Conservation (phyloP, 2,888 invertebrate species). For the Apamea crenata region DNA sequence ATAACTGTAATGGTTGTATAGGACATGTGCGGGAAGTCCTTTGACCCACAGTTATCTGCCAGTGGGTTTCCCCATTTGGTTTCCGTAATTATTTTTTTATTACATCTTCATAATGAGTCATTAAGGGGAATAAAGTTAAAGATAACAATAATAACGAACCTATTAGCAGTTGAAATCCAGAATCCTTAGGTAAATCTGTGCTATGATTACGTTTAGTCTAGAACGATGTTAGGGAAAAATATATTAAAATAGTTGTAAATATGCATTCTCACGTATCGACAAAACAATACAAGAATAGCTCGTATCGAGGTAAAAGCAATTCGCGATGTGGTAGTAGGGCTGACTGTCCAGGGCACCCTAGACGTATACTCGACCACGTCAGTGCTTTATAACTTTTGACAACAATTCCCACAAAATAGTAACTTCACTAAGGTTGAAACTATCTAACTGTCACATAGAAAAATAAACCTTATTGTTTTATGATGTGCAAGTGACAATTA, state of each 20-base stretch:
- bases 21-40: constrained; percentile 7
- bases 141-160: no score
- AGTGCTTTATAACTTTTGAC: not conserved
- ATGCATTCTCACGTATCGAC: not conserved
- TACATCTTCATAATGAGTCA: not conserved
- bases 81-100: not conserved
- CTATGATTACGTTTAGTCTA: not conserved
- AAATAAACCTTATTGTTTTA: not conserved
- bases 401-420: no score
- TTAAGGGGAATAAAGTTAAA: not conserved
- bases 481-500: not conserved
- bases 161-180: not conserved
- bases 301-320: not conserved
- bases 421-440: not conserved
- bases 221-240: not conserved
- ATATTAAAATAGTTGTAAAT: not conserved
- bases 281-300: not conserved
- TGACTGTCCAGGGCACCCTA: no score
- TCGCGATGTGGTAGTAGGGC: no score
- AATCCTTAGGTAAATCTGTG: not conserved
- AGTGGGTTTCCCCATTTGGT: constrained; percentile 12
- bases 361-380: not conserved
- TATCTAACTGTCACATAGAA: not conserved
- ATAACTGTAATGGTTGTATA: constrained; percentile 12
- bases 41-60: not conserved